Evolutionary conservation across 1,140 invertebrate species (phyloP).

Genomic region (Solenopsis fugax): DNA sequence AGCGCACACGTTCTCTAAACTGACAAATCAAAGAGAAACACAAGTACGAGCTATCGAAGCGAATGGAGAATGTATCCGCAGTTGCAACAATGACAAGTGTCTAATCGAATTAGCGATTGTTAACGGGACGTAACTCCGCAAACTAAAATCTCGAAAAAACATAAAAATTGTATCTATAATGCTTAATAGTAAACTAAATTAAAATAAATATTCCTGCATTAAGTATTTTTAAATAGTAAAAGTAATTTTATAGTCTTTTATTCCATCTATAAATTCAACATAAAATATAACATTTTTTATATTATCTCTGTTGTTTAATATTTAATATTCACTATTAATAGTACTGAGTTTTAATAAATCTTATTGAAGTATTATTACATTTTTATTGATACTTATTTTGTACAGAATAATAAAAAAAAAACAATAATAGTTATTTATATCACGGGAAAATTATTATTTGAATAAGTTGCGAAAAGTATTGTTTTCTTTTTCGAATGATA

Average conservation of each 20-base stretch:
- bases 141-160: slow-evolving; percentile 4
- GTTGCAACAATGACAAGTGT: slow-evolving; percentile 22
- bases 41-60: slow-evolving; percentile 33
- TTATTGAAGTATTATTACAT: background rate
- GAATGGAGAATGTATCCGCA: slow-evolving; percentile 27
- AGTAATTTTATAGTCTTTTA: background rate
- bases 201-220: background rate
- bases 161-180: background rate
- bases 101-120: slow-evolving; percentile 44
- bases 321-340: slow-evolving; percentile 1
- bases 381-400: background rate
- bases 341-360: background rate
- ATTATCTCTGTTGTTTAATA: background rate
- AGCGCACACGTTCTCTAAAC: slow-evolving; percentile 20
- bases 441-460: background rate
- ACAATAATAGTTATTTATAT: background rate
- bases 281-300: background rate
- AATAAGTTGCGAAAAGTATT: background rate
- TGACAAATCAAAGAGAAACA: slow-evolving; percentile 53
- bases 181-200: too few relatives aligned
- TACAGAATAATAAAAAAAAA: background rate
- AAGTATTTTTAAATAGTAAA: background rate
- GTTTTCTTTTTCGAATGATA: background rate
- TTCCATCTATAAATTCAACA: background rate
- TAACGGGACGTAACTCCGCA: background rate